Base-by-base conservation (phyloP, 2,113 vertebrate species). In the Myocastor coypus region DNA sequence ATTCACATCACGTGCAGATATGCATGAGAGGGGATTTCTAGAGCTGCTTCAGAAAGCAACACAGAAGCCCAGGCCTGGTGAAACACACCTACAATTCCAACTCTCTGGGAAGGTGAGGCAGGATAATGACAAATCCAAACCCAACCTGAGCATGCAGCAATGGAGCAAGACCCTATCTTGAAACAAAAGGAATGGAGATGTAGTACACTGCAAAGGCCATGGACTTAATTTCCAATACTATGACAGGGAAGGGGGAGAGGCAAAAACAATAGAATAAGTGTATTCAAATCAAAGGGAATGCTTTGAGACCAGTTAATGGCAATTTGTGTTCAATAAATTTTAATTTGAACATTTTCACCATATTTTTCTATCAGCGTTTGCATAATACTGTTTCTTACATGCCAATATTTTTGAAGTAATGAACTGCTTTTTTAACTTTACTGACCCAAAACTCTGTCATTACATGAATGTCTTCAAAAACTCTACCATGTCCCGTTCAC, bases 401-500 rank as follows among this genome's bases (percentile, higher is more conserved):
- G 50, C 19, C 3, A 50, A 85, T n/a, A 19, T 30, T 17, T 61
- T 84, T 22, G 37, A 83, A 61, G 50, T 85, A 52, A 55, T 63
- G 19, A 64, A 61, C 68, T 83, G 50, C 3, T 50, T 95, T 75
- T 42, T 0, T 37, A 34, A 20, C 37, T 66, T 55, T 26, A 69
- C 19, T 28, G 73, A 61, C 26, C 75, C 57, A 37, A 96, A 94
- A 66, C 66, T 42, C 26, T 87, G 89, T 83, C 71, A 63, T 42
- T 42, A 59, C 84, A 61, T 17, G 32, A 50, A 92, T 85, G 37
- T 90, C 91, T 92, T 71, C 89, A 40, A 37, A 91, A 88, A 71
- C 42, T 61, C 78, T 73, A 75, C 64, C n/a, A 30, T 16, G 50
- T 71, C 40, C 26, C 8, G n/a, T 57, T 14, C 42, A 66, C 59